Base-by-base conservation (phyloP, 1,140 invertebrate species). In the Trachymyrmex cornetzi region DNA sequence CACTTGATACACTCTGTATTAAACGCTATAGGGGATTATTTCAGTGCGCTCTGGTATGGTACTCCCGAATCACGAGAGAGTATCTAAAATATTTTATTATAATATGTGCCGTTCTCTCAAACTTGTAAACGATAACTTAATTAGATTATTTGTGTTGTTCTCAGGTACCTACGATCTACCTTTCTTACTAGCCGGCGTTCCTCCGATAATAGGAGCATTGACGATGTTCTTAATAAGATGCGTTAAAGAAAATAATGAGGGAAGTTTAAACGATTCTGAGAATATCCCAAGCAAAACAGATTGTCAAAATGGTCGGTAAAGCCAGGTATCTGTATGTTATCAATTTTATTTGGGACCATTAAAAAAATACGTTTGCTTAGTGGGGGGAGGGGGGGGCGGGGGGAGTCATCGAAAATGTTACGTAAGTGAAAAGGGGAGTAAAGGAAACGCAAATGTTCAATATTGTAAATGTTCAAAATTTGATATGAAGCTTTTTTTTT, bases 171-270 rank as follows among this genome's bases (percentile, higher is more conserved):
- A 98, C 92, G 96, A 96, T 0, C 90, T 98, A 44, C 97, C 98
- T 1, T 98, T 99, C 89, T 95, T 98, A 38, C 94, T 98, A 84
- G 98, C 98, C 57, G 98, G 98, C 9, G 96, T 98, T 63, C 98
- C 98, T 3, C 98, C 98, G 1, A 96, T 99, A 24, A 88, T 98
- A 7, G 98, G 98, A 16, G 97, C 98, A 11, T 93, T 97, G 1
- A 94, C 97, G 2, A 97, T 99, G 96, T 98, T 97, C 93, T 90
- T 97, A 9, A 97, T 98, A 71, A 96, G 96, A 66, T 97, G 94
- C 88, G 95, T 97, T 2, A 95, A 96, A 55, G 94, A 96, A 77
- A 93, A 95, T 1, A 85, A 90, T 53, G 11, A 77, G 27, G 81
- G 77, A 7, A 89, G 89, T n/a, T 27, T 30, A 34, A 19, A 16